Evolutionary conservation across 2,113 vertebrate species (phyloP), one percentile per base, ranked within the genome.

Genomic region (Telmatochromis bifrenatus): DNA sequence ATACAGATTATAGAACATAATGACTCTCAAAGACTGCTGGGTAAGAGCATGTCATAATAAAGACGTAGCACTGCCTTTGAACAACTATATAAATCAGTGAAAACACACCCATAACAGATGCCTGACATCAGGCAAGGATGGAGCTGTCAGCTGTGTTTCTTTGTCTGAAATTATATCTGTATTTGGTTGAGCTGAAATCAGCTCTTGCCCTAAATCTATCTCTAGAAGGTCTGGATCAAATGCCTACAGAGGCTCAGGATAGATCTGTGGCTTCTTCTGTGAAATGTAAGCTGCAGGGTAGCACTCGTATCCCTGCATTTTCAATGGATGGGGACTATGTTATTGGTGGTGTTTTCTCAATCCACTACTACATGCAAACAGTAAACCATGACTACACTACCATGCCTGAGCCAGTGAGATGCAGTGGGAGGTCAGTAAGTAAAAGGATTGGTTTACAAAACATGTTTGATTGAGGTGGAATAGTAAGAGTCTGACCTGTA

Each of bases 331-430:
- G 58, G 9, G 58, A 62, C 31, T 96, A 15, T 58, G 13, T 95
- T 19, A 85, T 96, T 56, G 96, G 95, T 5, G 95, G 95, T 15
- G 89, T 93, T 87, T 96, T 96, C 45, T 86, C 95, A 0, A 93
- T 96, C 0, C 95, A 96, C 54, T 9, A 91, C 81, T 89, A 31
- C 7, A 79, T 88, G 53, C 21, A 86, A 45, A 91, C 81, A n/a
- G 79, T 88, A 31, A 89, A 88, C 23, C 58, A 92, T 23, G 87
- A 87, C 81, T 96, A 95, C 70, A 62, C 28, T 33, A 33, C 58
- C 28, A 60, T 60, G 28, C 56, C 56, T 60, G 56, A 60, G 14
- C 28, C 92, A 7, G 21, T 92, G 0, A 81, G 73, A 28, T 96
- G 95, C 55, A 58, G 7, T 58, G 55, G 55, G 55, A 58, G 55